Evolutionary conservation across 2,888 invertebrate genomes (phyloP).

Genomic region (Troilus luridus): DNA sequence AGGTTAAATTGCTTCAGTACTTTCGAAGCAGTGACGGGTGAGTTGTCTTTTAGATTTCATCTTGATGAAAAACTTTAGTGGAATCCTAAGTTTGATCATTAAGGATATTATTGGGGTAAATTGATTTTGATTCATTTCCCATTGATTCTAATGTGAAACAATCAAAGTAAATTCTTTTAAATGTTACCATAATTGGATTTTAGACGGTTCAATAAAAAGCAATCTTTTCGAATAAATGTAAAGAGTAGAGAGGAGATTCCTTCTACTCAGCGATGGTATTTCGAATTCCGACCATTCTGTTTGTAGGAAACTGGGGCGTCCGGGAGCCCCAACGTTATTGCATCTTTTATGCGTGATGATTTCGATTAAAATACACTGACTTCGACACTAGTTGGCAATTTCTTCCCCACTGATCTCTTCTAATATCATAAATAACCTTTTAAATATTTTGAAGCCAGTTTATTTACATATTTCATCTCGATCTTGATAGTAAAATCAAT

Average conservation of each 20-base stretch:
- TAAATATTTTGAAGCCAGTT: no score
- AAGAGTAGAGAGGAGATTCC: background rate
- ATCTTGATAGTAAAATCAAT: no score
- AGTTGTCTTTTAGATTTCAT: no score
- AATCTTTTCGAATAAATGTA: background rate
- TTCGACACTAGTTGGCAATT: background rate
- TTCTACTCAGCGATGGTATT: background rate
- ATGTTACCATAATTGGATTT: background rate
- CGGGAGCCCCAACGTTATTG: background rate
- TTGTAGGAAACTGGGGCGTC: background rate
- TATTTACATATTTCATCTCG: no score
- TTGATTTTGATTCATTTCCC: no score
- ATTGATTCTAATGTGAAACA: no score
- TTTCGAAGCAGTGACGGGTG: no score
- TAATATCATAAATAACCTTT: no score
- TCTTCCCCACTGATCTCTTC: background rate
- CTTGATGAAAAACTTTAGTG: no score
- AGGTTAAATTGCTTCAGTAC: no score
- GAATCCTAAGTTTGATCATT: no score
- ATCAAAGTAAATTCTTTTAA: background rate
- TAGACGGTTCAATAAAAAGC: background rate
- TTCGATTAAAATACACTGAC: slow-evolving; percentile 2
- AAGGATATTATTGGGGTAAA: no score
- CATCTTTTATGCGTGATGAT: background rate
- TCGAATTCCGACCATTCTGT: background rate